A percentile compares a stretch with the other conserved stretches of the same genome.
Evolutionary conservation across 1,140 invertebrate species (phyloP).

Genomic region (Mizuhopecten yessoensis): DNA sequence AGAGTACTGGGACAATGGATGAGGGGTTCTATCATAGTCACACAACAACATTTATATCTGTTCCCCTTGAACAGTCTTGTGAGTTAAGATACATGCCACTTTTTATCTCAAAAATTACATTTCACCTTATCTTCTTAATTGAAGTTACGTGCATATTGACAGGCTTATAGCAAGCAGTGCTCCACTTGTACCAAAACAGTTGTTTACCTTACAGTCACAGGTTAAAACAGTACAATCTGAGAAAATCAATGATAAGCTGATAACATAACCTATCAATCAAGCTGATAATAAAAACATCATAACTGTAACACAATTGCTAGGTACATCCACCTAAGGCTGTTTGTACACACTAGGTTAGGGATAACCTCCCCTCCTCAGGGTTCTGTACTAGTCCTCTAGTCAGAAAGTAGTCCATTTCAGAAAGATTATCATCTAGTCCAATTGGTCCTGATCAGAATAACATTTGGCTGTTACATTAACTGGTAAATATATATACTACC

Average conservation of each 20-base stretch:
- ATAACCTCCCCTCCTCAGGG: no score
- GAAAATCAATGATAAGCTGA: not conserved
- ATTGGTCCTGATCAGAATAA: no score
- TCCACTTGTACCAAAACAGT: not conserved
- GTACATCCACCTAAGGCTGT: no score
- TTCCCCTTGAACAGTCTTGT: not conserved
- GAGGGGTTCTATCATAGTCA: not conserved
- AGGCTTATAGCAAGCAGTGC: not conserved
- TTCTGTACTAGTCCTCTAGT: no score
- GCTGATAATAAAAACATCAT: no score
- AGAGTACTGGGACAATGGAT: not conserved
- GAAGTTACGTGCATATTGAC: conserved; percentile 25
- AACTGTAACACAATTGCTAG: no score
- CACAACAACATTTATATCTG: not conserved
- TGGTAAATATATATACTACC: no score
- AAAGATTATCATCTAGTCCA: no score
- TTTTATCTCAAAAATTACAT: conserved; percentile 17
- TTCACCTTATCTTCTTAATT: not conserved
- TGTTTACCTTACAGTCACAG: not conserved
- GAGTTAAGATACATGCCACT: not conserved
- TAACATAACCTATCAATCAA: not conserved
- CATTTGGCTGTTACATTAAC: no score
- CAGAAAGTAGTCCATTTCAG: no score
- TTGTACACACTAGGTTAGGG: no score
- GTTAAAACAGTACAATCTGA: not conserved